phyloP scores from a whole-genome alignment of 2,797 vertebrate species.

The Antennarius maculatus region DNA sequence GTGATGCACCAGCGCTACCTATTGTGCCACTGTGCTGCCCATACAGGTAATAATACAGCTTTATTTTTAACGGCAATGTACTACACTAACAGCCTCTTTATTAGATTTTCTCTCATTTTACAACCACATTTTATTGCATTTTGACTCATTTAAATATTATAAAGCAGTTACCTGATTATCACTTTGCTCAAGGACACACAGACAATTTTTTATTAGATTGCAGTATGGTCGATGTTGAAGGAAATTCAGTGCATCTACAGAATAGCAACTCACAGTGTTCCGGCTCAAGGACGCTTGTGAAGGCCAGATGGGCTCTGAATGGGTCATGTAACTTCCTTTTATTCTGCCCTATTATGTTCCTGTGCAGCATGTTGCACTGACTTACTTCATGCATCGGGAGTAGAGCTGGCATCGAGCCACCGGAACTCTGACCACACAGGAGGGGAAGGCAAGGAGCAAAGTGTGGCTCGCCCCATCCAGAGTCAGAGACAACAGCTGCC shows the following conservation, averaged over 20 bases:
- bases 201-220: conserved; percentile 32
- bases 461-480: conserved; percentile 88
- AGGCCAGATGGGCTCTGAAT: conserved; percentile 29
- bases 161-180: conserved; percentile 41
- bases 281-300: conserved; percentile 39
- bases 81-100: conserved; percentile 19
- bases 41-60: conserved; percentile 8
- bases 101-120: conserved; percentile 34
- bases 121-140: conserved; percentile 36
- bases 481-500: conserved; percentile 88
- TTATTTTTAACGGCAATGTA: conserved; percentile 12
- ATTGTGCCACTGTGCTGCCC: background rate
- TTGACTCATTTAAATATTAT: conserved; percentile 19
- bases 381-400: conserved; percentile 96
- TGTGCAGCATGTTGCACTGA: conserved; percentile 20
- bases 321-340: conserved; percentile 31
- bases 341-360: conserved; percentile 1
- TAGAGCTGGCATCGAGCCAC: conserved; percentile 94
- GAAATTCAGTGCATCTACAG: conserved; percentile 31
- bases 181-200: conserved; percentile 48
- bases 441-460: conserved; percentile 89
- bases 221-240: conserved; percentile 18
- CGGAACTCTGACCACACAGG: conserved; percentile 90
- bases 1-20: too few relatives aligned
- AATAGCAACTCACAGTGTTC: conserved; percentile 13